Evolutionary conservation across 2,113 vertebrate species (phyloP).

Genomic region (Cavia porcellus): DNA sequence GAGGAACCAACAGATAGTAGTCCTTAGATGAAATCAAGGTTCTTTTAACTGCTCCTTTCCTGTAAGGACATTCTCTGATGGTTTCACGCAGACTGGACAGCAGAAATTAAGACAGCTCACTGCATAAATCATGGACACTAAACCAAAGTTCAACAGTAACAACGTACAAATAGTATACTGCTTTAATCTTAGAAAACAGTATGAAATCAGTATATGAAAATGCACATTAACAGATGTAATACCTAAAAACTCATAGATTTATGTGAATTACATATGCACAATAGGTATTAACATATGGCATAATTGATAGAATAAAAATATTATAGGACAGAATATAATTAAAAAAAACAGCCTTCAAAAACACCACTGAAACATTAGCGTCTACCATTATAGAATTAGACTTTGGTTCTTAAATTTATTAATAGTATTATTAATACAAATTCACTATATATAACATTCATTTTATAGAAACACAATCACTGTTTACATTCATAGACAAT

Average conservation of each 20-base stretch:
- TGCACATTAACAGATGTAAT: constrained; percentile 1
- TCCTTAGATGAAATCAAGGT: background rate
- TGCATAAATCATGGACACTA: background rate
- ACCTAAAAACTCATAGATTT: background rate
- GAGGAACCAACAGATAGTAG: background rate
- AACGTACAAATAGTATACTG: background rate
- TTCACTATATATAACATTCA: constrained; percentile 35
- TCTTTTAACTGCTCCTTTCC: background rate
- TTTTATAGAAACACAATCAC: constrained; percentile 22
- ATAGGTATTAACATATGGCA: background rate
- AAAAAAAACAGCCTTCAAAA: constrained; percentile 29
- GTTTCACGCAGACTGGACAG: background rate
- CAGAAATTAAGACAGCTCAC: background rate
- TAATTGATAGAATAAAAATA: constrained; percentile 43
- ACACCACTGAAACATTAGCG: background rate
- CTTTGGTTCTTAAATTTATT: background rate
- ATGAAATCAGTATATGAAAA: constrained; percentile 42
- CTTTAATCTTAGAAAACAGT: constrained; percentile 27
- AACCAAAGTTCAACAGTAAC: background rate
- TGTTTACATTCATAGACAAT: background rate
- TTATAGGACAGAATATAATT: background rate
- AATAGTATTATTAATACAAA: background rate
- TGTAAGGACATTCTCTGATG: background rate
- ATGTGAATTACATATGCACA: background rate
- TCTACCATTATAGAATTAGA: background rate